Evolutionary conservation across 2,888 invertebrate species (phyloP).

Genomic region (Alentia gelatinosa): DNA sequence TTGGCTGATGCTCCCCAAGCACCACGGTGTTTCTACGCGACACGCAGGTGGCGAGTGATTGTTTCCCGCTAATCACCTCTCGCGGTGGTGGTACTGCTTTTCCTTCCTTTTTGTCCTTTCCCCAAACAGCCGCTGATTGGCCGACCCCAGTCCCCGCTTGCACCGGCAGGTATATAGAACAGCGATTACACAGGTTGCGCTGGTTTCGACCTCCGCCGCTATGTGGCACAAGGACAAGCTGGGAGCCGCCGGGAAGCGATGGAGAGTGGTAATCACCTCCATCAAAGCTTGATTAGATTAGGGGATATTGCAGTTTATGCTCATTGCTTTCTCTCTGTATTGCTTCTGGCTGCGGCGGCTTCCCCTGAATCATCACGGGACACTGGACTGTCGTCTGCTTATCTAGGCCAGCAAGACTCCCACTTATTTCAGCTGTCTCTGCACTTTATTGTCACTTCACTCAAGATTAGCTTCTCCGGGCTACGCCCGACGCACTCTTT

Average conservation of each 20-base stretch:
- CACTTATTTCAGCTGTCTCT: not conserved
- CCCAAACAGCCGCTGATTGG: conserved; percentile 2
- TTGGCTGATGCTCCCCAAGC: not conserved
- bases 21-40: not conserved
- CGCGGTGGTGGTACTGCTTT: not conserved
- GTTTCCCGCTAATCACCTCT: conserved; percentile 40
- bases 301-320: conserved; percentile 37
- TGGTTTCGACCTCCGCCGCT: not conserved
- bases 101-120: too few relatives aligned
- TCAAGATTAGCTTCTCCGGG: not conserved
- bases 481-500: not conserved
- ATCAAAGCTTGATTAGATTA: conserved; percentile 44
- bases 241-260: not conserved
- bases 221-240: not conserved
- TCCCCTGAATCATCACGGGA: conserved; percentile 17
- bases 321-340: conserved; percentile 29
- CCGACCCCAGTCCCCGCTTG: not conserved
- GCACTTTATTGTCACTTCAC: conserved; percentile 34
- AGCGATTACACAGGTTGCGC: not conserved
- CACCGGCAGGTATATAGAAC: not conserved
- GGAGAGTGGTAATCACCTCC: conserved; percentile 18
- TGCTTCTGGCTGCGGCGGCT: conserved; percentile 21
- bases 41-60: not conserved
- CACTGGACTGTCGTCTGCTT: not conserved
- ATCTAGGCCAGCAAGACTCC: conserved; percentile 8